Conservation (phyloP, 1,140 invertebrate genomes). For the Ephestia elutella region DNA sequence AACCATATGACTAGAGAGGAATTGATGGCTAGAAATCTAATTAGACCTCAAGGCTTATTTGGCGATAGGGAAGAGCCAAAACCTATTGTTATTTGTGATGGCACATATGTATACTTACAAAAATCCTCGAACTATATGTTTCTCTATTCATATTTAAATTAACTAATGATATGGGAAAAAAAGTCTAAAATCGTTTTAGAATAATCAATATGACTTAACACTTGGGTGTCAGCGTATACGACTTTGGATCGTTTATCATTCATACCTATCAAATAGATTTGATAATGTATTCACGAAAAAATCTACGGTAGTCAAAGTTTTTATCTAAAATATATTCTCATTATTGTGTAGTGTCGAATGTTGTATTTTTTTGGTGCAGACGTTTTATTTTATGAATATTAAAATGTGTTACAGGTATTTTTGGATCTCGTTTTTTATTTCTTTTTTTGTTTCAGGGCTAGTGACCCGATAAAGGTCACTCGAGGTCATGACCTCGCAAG, state of each 20-base stretch:
- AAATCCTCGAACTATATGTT: no score
- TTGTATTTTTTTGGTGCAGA: no score
- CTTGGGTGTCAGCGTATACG: slow-evolving; percentile 28
- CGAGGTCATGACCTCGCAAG: no score
- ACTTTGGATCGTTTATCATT: slow-evolving; percentile 28
- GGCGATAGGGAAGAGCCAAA: no score
- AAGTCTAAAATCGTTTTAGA: slow-evolving; percentile 22
- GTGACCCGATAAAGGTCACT: no score
- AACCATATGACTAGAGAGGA: no score
- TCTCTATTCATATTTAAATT: slow-evolving; percentile 10
- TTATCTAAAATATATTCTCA: not conserved
- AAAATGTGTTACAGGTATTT: not conserved
- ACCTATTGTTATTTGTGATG: no score
- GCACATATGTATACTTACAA: no score
- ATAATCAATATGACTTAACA: slow-evolving; percentile 42
- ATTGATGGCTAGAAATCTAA: no score
- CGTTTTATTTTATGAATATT: not conserved
- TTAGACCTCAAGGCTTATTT: no score
- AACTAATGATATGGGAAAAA: slow-evolving; percentile 7
- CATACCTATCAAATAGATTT: slow-evolving; percentile 23
- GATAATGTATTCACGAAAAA: slow-evolving; percentile 18
- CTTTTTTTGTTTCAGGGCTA: no score
- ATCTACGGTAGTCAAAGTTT: not conserved
- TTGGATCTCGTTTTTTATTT: not conserved
- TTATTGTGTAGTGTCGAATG: no score